Base-by-base conservation (phyloP, 2,888 invertebrate genomes). In the Nycteola revayana region DNA sequence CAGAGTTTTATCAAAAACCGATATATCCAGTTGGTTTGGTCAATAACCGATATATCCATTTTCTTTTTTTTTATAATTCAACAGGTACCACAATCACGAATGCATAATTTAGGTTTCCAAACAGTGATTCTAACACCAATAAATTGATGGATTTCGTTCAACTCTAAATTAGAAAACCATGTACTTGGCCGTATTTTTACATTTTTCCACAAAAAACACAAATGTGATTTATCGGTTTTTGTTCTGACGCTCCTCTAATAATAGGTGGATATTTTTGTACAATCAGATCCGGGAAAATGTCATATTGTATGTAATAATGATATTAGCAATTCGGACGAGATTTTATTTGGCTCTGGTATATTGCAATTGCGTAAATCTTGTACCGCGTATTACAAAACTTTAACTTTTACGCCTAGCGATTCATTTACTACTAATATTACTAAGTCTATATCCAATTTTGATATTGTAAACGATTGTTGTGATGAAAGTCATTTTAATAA, bases 151-250 rank as follows among this genome's bases (percentile, higher is more conserved):
- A 38, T 33, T 32, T 33, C 33, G 33, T 38, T 38, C 24, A 38
- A 29, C 29, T 33, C 38, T 38, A 33, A 33, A 38, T 32, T 28
- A 37, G 25, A 32, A 36, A 36, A 31, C 31, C 31, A 36, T 36
- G 23, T 9, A 31, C 36, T 30, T 27, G 23, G 26, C 27, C 36
- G 9, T 14, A 14, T 36, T 37, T 32, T 37, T 28, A 35, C 32
- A 38, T 29, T 38, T 33, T 37, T 26, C 28, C 27, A 32, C 32
- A 37, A 32, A 37, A 37, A 32, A 32, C 23, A 25, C 9, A 26
- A 32, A 32, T 25, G 32, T 10, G 28, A 36, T 25, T 31, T 36
- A 31, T 37, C 25, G 37, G 37, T 37, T 37, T 37, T 37, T 37
- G 37, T 37, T 37, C 28, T 10, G 32, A 32, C 35, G 28, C 34